Conservation (phyloP, 2,113 vertebrate species). For the Piaya cayana region DNA sequence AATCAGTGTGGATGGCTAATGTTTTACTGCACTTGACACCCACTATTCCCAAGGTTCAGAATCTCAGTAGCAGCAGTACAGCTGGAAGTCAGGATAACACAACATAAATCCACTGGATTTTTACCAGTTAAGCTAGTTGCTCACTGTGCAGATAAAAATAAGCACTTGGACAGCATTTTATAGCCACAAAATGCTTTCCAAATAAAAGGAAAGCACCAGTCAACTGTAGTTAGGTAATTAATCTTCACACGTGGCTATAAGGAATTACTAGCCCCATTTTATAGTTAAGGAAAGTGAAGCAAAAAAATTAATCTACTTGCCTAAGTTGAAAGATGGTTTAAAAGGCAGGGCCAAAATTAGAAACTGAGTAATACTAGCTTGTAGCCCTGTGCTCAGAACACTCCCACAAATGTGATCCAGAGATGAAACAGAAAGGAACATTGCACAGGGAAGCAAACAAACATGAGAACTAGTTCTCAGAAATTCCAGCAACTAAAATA, state of each 20-base stretch:
- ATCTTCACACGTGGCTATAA: slow-evolving; percentile 46
- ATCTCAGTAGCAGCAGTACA: slow-evolving; percentile 56
- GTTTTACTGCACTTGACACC: slow-evolving; percentile 70
- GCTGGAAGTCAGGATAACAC: slow-evolving; percentile 51
- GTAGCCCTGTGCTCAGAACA: slow-evolving; percentile 8
- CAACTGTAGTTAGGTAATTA: slow-evolving; percentile 57
- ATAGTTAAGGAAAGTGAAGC: slow-evolving; percentile 25
- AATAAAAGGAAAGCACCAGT: slow-evolving; percentile 61
- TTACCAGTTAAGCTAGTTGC: slow-evolving; percentile 65
- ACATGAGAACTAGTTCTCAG: slow-evolving; percentile 17
- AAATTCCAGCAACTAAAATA: neutral
- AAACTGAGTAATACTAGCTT: slow-evolving; percentile 40
- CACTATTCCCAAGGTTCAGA: slow-evolving; percentile 46
- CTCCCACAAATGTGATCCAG: neutral
- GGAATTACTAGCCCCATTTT: slow-evolving; percentile 32
- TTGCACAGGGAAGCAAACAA: neutral
- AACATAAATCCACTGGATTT: slow-evolving; percentile 67
- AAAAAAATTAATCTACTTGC: slow-evolving; percentile 49
- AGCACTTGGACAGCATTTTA: slow-evolving; percentile 61
- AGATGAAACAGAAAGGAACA: slow-evolving; percentile 32
- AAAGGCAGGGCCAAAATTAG: slow-evolving; percentile 51
- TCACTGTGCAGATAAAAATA: slow-evolving; percentile 60
- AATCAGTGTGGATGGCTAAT: slow-evolving; percentile 66
- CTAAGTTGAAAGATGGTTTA: slow-evolving; percentile 25
- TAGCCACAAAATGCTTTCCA: slow-evolving; percentile 54